Conservation (phyloP, 2,797 vertebrate species). For the Liasis olivaceus region DNA sequence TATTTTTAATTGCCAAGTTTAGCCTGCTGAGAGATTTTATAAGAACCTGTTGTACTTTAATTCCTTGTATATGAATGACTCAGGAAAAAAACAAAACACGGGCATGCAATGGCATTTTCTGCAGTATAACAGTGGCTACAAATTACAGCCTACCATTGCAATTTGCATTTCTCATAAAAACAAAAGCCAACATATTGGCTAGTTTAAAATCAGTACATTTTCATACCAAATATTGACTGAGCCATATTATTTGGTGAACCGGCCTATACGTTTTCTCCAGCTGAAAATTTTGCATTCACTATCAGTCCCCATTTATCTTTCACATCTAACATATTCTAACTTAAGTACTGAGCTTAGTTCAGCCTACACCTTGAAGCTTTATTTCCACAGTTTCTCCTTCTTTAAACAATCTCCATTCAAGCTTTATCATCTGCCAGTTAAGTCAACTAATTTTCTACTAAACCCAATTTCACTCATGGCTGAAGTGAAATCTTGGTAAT, state of each 20-base stretch:
- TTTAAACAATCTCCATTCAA: slow-evolving; percentile 63
- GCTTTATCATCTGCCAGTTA: slow-evolving; percentile 74
- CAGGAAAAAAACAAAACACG: background rate
- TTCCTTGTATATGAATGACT: background rate
- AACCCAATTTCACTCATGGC: slow-evolving; percentile 79
- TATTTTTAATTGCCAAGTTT: background rate
- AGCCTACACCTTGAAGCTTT: slow-evolving; percentile 2
- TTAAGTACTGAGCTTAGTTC: slow-evolving; percentile 4
- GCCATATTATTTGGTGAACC: background rate
- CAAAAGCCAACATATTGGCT: background rate
- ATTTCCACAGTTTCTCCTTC: slow-evolving; percentile 33
- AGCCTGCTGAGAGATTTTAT: background rate
- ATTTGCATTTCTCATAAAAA: background rate
- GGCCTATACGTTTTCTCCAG: background rate
- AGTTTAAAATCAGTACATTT: background rate
- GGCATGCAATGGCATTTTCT: background rate
- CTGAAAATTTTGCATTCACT: background rate
- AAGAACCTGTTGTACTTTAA: background rate
- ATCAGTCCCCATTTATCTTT: background rate
- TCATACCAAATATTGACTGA: background rate
- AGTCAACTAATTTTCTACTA: slow-evolving; percentile 78
- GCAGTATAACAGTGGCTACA: background rate
- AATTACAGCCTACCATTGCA: background rate
- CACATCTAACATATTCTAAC: background rate
- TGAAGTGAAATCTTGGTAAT: slow-evolving; percentile 70